Evolutionary conservation across 1,140 invertebrate species (phyloP).

Genomic region (Cotesia vestalis): DNA sequence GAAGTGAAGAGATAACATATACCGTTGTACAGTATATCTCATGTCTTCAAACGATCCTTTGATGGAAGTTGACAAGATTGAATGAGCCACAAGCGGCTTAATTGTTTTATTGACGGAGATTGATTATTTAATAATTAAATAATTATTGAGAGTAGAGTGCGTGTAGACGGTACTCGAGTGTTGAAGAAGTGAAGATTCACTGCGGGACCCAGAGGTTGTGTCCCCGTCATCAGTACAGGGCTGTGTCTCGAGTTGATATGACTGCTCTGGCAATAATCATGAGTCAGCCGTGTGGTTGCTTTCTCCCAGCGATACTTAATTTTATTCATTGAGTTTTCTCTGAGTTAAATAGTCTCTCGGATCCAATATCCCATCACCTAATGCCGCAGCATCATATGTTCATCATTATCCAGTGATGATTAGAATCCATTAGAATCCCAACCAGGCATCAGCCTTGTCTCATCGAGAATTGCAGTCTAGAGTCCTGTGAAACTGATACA

Average conservation of each 20-base stretch:
- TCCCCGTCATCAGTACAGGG: conserved; percentile 16
- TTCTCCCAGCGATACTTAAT: neutral
- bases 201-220: conserved; percentile 16
- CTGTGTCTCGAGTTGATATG: conserved; percentile 5
- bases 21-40: conserved; percentile 24
- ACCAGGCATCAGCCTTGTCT: conserved; percentile 59
- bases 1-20: conserved; percentile 21
- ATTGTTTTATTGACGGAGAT: conserved; percentile 37
- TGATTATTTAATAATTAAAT: conserved; percentile 48
- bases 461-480: conserved; percentile 43
- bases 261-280: conserved; percentile 11
- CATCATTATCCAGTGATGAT: conserved; percentile 9
- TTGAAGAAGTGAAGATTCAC: conserved; percentile 49
- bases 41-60: conserved; percentile 8
- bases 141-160: conserved; percentile 54
- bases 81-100: neutral
- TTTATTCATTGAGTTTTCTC: neutral
- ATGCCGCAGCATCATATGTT: conserved; percentile 45
- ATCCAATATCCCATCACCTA: conserved; percentile 35
- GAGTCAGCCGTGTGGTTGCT: neutral
- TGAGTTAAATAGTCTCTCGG: neutral
- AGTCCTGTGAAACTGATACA: conserved; percentile 68
- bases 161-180: conserved; percentile 61
- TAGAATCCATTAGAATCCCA: conserved; percentile 48
- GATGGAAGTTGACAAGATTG: conserved; percentile 1